Evolutionary conservation across 2,797 vertebrate species (phyloP), one percentile per base, ranked within the genome.

Genomic region (Gila robusta): DNA sequence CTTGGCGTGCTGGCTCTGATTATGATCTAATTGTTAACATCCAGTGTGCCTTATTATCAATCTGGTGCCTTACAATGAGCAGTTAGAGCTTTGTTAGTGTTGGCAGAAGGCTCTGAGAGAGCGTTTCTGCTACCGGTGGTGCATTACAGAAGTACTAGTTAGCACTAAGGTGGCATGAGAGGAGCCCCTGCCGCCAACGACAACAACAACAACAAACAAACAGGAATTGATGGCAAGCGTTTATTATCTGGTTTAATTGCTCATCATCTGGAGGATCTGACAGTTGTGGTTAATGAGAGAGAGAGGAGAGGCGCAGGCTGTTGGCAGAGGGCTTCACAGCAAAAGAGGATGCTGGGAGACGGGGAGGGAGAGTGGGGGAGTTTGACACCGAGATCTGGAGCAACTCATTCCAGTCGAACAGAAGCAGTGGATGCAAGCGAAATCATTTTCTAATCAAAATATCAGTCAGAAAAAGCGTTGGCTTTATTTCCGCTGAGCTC

Each of bases 21-120:
- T 97, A 96, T 94, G 94, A 97, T 96, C 96, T 96, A 96, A 96
- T 97, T 95, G 96, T 97, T 97, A 97, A 96, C 96, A 94, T 94
- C 96, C 93, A 91, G 91, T 66, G 85, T 86, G 90, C 90, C 91
- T 91, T 92, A 93, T 94, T 92, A 93, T 94, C 93, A 90, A 89
- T 89, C 91, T 70, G 82, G 88, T 91, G 88, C 89, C 87, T 72
- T 92, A 92, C 93, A 90, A 82, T 89, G 87, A 90, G 92, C 91
- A 94, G 91, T 94, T 94, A 93, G 86, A 90, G 92, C 93, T 94
- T 93, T 92, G 90, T 89, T 92, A 89, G 84, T 86, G 87, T 86
- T 87, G 86, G 89, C 90, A 92, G 90, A 84, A 89, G 89, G 91
- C 89, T 90, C 90, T 86, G 82, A 91, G 92, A 93, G 93, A 92